Percentiles rank a stretch among this genome's conserved stretches.
phyloP scores from a whole-genome alignment of 2,113 vertebrate genomes.

The Lophotis ruficrista region DNA sequence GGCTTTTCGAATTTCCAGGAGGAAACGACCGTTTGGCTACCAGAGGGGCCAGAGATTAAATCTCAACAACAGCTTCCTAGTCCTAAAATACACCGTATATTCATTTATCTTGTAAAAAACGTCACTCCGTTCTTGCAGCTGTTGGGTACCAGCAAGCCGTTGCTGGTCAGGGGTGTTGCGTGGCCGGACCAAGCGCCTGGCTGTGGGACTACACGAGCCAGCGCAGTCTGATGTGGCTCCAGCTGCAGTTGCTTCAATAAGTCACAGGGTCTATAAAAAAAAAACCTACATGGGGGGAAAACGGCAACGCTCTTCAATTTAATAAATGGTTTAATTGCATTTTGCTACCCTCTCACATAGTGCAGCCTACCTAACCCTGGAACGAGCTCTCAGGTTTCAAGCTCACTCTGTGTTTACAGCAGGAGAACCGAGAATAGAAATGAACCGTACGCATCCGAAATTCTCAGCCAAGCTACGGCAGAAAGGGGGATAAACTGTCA shows the following conservation, averaged over 20 bases:
- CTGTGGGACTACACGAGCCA: no score
- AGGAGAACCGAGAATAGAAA: background rate
- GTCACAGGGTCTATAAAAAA: background rate
- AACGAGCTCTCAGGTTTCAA: rapidly evolving
- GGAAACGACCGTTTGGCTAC: background rate
- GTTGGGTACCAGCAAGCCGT: rapidly evolving
- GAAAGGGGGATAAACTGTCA: background rate
- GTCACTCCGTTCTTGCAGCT: background rate
- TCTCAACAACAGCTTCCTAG: background rate
- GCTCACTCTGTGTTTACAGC: background rate
- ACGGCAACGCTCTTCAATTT: background rate
- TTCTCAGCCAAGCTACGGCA: background rate
- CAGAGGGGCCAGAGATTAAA: background rate
- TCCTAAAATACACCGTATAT: background rate
- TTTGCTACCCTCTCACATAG: background rate
- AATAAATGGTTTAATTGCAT: background rate
- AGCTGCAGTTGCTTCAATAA: background rate
- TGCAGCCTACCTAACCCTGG: background rate
- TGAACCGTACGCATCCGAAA: background rate
- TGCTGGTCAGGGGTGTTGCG: rapidly evolving
- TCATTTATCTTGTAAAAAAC: background rate
- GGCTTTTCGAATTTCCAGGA: background rate
- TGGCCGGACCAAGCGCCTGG: background rate
- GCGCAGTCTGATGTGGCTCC: background rate
- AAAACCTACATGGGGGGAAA: background rate